Evolutionary conservation across 37 sponge, comb jelly and placozoan genomes (phyloP), one percentile per base, ranked within the genome.

Genomic region (Cladorhizidae sp.): DNA sequence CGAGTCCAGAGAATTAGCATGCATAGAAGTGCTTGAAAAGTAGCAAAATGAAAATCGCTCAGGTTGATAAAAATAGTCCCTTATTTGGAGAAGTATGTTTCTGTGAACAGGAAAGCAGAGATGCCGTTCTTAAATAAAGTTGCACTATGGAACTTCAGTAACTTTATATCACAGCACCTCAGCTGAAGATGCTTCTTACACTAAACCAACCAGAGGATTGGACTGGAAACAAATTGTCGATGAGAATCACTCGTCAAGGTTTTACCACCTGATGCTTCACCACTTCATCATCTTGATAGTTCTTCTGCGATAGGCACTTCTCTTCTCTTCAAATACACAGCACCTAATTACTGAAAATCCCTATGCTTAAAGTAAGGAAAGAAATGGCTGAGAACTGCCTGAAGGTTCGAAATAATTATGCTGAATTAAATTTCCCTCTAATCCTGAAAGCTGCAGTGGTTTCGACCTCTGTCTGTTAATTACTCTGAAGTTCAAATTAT

Each of bases 11-110:
- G 54, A 75, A 86, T 51, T 57, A 52, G 9, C 68, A 69, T 42
- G 84, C 88, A 7, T 28, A 51, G 21, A 64, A 68, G 29, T 51
- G 73, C 42, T 35, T 81, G 7, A 42, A 87, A 61, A 68, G 65
- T 51, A 33, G 83, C 25, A 25, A 40, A 36, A 39, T 67, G 14
- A 86, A 87, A 25, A 31, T 87, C 37, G 40, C 62, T 6, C 92
- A 91, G 63, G 72, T 91, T 64, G 88, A 83, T 22, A 83, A 86
- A n/a, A 71, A 81, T 91, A 35, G 75, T 91, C 15, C 92, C 92
- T 29, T 91, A 91, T 70, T 70, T 91, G 26, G 76, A 78, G 11
- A 91, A 91, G 45, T 91, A 84, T 57, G 67, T 91, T 54, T 32
- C 70, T 26, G 84, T 87, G 35, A 91, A 91, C 58, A 77, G 80